Evolutionary conservation across 2,888 invertebrate species (phyloP), one percentile per base, ranked within the genome.

Genomic region (Unio delphinus): DNA sequence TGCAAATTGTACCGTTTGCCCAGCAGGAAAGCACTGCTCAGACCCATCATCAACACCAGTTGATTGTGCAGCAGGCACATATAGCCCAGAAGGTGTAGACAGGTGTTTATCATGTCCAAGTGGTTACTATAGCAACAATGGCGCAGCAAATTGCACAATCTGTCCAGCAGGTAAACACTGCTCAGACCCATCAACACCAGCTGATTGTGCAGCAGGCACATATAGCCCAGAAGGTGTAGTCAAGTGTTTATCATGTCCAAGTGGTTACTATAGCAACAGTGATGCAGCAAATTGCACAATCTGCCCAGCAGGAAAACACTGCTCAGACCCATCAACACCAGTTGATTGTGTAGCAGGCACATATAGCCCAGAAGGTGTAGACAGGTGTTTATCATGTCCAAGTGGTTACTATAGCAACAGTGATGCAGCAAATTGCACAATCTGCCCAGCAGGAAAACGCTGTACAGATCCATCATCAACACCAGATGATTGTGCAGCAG

Each of bases 391-490:
- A 2, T 70, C 70, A 28, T 85, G 84, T 74, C 65, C 74, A 3
- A 60, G 66, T 55, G 83, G 86, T 34, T 71, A 76, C 54, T 76
- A 79, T 55, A 83, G 80, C 20, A 86, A 83, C 67, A 78, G 81
- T 28, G 63, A 65, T 17, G 74, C 70, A 23, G 82, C 63, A 8
- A 63, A 67, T 8, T 88, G 88, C 74, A 76, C 72, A 18, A 57
- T 70, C 8, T 88, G 87, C 71, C 81, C 81, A n/a, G 80, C 75
- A 1, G 85, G 85, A n/a, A 71, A 80, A 55, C 76, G 75, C 61
- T 86, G 86, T 64, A 70, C 75, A 18, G 66, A 75, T 55, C 73
- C 77, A 30, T 0, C 34, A 75, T 77, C 15, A 58, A 57, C 55
- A 56, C 67, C 6, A 56, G 63, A 7, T 23, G 23, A 23, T 23